phyloP scores from a whole-genome alignment of 1,140 invertebrate species.

The Aethina tumida region DNA sequence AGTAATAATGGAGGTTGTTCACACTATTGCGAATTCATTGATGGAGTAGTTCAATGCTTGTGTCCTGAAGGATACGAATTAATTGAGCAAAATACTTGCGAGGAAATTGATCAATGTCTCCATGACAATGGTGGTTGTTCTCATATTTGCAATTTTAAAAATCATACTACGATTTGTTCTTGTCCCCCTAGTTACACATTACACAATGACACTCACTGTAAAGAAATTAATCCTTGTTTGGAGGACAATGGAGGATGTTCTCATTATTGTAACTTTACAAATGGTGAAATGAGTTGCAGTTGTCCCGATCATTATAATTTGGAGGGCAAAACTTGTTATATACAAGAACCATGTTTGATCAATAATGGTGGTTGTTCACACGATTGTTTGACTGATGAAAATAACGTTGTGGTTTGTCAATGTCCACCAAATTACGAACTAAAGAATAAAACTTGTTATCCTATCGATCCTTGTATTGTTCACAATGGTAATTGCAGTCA shows the following conservation, averaged over 20 bases:
- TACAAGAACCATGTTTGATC: constrained; percentile 51
- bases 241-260: constrained; percentile 53
- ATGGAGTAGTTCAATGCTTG: constrained; percentile 17
- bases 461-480: constrained; percentile 39
- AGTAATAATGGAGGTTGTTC: constrained; percentile 46
- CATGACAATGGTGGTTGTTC: constrained; percentile 38
- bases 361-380: constrained; percentile 54
- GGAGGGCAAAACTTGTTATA: constrained; percentile 30
- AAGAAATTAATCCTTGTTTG: constrained; percentile 22
- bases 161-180: constrained; percentile 32
- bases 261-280: constrained; percentile 45
- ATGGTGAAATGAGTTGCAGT: constrained; percentile 43
- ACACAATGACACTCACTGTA: constrained; percentile 19
- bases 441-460: constrained; percentile 37
- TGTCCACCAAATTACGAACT: constrained; percentile 48
- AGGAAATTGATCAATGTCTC: constrained; percentile 33
- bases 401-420: constrained; percentile 47
- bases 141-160: constrained; percentile 31
- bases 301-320: constrained; percentile 66
- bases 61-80: constrained; percentile 21
- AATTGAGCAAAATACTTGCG: constrained; percentile 37
- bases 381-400: constrained; percentile 40
- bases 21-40: constrained; percentile 31
- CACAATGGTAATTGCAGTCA: constrained; percentile 48
- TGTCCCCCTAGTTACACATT: constrained; percentile 34